Base-by-base conservation (phyloP, 2,888 invertebrate species). In the Cotesia congregata region DNA sequence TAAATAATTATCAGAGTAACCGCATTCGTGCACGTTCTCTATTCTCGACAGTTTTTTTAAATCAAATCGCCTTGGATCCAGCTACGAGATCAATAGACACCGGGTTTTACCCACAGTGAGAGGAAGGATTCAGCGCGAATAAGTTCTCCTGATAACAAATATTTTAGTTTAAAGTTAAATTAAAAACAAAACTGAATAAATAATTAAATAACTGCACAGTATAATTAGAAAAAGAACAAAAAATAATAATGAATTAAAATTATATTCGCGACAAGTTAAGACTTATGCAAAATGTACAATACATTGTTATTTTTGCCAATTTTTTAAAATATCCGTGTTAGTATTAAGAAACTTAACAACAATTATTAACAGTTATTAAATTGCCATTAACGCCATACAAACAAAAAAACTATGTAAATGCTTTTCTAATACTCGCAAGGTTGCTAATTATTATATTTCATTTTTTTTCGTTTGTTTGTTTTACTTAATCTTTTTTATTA, bases 21-120 rank as follows among this genome's bases (percentile, higher is more conserved):
- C 84, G 85, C 84, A 83, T 85, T 85, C 85, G 85, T 87, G 85
- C 86, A 85, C 87, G 86, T 87, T 88, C 86, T 87, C 83, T 86
- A 87, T 87, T 87, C 85, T 85, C 85, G 87, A 87, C 87, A 87
- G 88, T 88, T 87, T 88, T 88, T 86, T 87, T 86, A 88, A 88
- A 87, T 84, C 84, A 85, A 87, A 85, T 79, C 80, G 82, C 83
- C 85, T 85, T 85, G 86, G 86, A 86, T 84, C 85, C 86, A 86
- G 85, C 88, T 79, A 83, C 86, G 83, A 86, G 87, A 84, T 84
- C 85, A 82, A 50, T 86, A 85, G 84, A 84, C 84, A 83, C 84
- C 82, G 83, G 84, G 83, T 79, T 82, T 83, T 77, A 83, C 84
- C 83, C 85, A 83, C 85, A 86, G 83, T 84, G 82, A 83, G 82